Conservation (phyloP, 2,113 vertebrate species). For the Macquaria australasica region DNA sequence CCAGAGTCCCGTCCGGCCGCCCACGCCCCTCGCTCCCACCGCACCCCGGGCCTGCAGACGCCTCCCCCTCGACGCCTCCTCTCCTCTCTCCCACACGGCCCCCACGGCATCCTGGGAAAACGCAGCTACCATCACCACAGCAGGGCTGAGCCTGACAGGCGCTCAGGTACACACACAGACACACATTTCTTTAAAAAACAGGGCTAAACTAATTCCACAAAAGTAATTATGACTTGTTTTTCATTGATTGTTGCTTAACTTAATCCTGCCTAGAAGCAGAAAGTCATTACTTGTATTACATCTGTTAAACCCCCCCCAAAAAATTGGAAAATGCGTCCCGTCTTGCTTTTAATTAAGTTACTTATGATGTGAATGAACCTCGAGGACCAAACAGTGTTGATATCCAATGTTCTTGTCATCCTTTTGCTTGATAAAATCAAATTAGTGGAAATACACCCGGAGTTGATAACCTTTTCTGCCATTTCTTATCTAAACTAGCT, state of each 20-base stretch:
- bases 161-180: constrained; percentile 67
- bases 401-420: constrained; percentile 52
- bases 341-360: constrained; percentile 36
- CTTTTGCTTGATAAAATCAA: constrained; percentile 57
- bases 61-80: constrained; percentile 92
- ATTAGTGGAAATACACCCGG: constrained; percentile 53
- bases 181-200: constrained; percentile 12
- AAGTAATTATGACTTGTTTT: constrained; percentile 11
- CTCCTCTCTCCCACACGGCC: constrained; percentile 89
- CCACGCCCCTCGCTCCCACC: constrained; percentile 89
- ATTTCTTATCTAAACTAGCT: constrained; percentile 74
- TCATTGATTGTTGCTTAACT: constrained; percentile 23
- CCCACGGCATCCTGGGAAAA: constrained; percentile 95
- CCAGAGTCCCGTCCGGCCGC: constrained; percentile 92
- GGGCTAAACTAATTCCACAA: neutral
- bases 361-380: constrained; percentile 44
- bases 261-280: constrained; percentile 38
- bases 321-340: constrained; percentile 35
- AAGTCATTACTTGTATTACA: constrained; percentile 28
- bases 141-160: constrained; percentile 88
- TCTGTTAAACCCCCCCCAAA: constrained; percentile 8
- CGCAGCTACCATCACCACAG: constrained; percentile 97
- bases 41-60: constrained; percentile 91
- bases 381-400: constrained; percentile 58
- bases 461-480: constrained; percentile 65